Percentiles rank a stretch among this genome's conserved stretches.
Evolutionary conservation across 2,113 vertebrate genomes (phyloP).

Genomic region (Melanerpes formicivorus): DNA sequence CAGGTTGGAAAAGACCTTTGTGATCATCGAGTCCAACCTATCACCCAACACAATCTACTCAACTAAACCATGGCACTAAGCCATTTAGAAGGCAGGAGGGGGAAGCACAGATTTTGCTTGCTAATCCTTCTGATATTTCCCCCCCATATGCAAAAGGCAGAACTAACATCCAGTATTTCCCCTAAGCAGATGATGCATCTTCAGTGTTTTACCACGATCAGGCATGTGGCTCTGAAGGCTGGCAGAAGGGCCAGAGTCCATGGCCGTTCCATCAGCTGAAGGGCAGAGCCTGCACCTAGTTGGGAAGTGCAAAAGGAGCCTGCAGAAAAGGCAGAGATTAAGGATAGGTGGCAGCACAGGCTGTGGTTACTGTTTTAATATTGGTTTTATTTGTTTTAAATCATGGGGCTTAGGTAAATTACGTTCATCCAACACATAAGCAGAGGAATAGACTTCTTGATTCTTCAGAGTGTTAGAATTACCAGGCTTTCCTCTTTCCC

Average conservation of each 20-base stretch:
- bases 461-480: background rate
- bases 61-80: too few relatives aligned
- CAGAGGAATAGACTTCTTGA: background rate
- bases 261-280: background rate
- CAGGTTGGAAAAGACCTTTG: too few relatives aligned
- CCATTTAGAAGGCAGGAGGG: background rate
- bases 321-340: background rate
- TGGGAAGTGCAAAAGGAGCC: background rate
- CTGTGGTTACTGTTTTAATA: conserved; percentile 30
- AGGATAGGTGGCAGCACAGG: conserved; percentile 58
- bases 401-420: background rate
- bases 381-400: conserved; percentile 35
- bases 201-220: background rate
- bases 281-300: background rate
- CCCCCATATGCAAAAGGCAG: background rate
- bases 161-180: background rate
- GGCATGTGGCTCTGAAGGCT: background rate
- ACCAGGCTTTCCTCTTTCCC: background rate
- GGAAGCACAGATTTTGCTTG: background rate
- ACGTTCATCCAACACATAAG: background rate
- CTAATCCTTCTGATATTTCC: background rate
- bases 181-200: background rate
- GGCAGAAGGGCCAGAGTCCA: background rate
- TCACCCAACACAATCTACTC: too few relatives aligned
- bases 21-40: too few relatives aligned